A percentile compares a stretch with the other conserved stretches of the same genome.
These are phyloP conservation scores for Pedicia rivosa DNA, from an alignment of 2,888 invertebrate species.

Conservation along the genomic window DNA sequence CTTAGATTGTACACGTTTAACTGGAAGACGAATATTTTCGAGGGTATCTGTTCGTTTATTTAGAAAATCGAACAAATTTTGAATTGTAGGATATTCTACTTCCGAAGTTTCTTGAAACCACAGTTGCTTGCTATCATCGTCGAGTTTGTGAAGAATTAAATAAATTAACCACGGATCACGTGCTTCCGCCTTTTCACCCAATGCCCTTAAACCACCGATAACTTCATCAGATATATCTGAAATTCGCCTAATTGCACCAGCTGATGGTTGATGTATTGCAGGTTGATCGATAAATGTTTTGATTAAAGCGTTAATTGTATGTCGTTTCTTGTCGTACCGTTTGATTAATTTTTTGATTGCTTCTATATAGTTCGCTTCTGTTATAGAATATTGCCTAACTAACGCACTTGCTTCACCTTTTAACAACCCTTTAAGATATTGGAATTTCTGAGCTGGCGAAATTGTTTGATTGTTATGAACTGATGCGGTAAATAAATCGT, in stretches of 20 bases:
- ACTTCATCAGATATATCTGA: background rate
- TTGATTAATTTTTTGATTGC: background rate
- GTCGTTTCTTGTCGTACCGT: slow-evolving; percentile 2
- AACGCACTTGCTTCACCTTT: slow-evolving; percentile 1
- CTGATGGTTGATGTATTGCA: background rate
- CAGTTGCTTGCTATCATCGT: background rate
- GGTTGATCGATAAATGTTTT: background rate
- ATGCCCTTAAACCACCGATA: background rate
- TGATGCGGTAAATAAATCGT: background rate
- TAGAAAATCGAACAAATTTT: background rate
- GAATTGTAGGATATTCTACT: background rate
- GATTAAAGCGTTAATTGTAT: background rate
- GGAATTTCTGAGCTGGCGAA: background rate
- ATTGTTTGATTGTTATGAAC: background rate
- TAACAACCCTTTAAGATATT: background rate
- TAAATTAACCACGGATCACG: background rate
- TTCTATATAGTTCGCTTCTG: background rate
- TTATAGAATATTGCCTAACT: background rate
- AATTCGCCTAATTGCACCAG: background rate
- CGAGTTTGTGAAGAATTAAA: too few species aligned
- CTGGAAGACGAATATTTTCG: too few species aligned
- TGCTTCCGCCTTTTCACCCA: background rate
- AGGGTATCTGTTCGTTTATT: background rate
- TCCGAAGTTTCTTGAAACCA: background rate
- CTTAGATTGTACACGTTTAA: too few species aligned